Conservation (phyloP, 1,140 invertebrate genomes). For the Neuroterus valhalla region DNA sequence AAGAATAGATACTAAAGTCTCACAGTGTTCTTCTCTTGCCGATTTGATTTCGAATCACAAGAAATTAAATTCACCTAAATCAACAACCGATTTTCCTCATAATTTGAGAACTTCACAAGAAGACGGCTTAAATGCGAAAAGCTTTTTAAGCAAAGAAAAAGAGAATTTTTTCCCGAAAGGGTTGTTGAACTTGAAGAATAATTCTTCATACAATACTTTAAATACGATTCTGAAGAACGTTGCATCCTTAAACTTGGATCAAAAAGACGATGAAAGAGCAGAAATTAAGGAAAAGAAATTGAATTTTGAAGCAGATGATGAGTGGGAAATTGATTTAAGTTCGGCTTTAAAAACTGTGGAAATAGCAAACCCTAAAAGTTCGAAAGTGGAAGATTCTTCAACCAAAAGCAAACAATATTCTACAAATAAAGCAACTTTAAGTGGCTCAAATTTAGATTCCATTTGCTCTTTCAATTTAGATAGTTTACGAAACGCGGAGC, state of each 20-base stretch:
- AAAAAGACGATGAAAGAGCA: not conserved
- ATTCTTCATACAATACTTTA: not conserved
- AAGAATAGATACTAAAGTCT: not conserved
- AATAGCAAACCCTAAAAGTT: no score
- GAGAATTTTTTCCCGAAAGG: not conserved
- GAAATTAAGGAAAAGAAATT: no score
- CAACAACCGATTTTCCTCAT: not conserved
- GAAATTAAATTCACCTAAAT: conserved; percentile 33
- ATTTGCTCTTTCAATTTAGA: not conserved
- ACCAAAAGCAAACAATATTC: no score
- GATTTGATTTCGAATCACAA: conserved; percentile 48
- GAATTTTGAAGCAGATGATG: not conserved
- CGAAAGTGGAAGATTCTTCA: no score
- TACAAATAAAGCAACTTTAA: no score
- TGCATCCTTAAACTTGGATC: not conserved
- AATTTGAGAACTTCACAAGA: not conserved
- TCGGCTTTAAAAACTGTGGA: no score
- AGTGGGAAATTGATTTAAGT: not conserved
- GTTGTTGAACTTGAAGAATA: not conserved
- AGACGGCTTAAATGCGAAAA: not conserved
- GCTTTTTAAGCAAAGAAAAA: not conserved
- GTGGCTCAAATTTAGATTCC: not conserved
- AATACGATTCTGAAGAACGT: not conserved
- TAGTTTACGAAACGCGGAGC: not conserved
- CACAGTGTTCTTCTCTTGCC: conserved; percentile 40